A percentile compares a stretch with the other conserved stretches of the same genome.
Conservation (phyloP, 2,113 vertebrate species). For the Melanerpes formicivorus region DNA sequence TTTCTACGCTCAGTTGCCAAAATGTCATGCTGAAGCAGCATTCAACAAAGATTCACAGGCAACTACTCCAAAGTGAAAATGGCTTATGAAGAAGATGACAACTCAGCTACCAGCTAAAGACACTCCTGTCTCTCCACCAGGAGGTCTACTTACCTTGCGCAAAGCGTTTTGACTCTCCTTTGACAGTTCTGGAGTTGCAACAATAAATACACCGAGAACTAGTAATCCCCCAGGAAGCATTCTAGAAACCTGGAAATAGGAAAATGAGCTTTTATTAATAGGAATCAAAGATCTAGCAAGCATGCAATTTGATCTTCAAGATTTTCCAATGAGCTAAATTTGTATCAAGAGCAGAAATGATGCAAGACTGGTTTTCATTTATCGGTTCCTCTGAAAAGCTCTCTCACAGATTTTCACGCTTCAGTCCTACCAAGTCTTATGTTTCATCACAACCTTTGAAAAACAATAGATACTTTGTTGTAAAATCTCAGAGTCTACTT, state of each 20-base stretch:
- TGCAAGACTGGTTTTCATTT: not conserved
- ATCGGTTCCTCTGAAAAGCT: not conserved
- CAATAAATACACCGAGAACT: constrained; percentile 88
- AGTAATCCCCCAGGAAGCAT: constrained; percentile 92
- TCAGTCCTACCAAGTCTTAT: not conserved
- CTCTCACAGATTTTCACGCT: not conserved
- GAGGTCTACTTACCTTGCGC: constrained; percentile 77
- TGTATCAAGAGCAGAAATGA: not conserved
- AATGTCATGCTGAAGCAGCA: not conserved
- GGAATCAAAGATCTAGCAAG: not conserved
- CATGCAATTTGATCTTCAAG: fast-evolving
- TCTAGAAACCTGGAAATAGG: constrained; percentile 81
- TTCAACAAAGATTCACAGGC: not conserved
- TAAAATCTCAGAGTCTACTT: fast-evolving
- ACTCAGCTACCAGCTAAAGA: not conserved
- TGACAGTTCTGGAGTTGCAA: constrained; percentile 79
- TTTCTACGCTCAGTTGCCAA: not conserved
- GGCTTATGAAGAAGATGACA: not conserved
- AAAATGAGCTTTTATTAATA: not conserved
- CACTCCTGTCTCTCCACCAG: not conserved
- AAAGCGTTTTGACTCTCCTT: constrained; percentile 84
- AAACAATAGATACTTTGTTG: not conserved
- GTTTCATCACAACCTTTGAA: not conserved
- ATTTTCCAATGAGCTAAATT: not conserved
- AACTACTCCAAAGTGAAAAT: not conserved